Conservation (phyloP, 2,797 vertebrate genomes). For the Falco cherrug region DNA sequence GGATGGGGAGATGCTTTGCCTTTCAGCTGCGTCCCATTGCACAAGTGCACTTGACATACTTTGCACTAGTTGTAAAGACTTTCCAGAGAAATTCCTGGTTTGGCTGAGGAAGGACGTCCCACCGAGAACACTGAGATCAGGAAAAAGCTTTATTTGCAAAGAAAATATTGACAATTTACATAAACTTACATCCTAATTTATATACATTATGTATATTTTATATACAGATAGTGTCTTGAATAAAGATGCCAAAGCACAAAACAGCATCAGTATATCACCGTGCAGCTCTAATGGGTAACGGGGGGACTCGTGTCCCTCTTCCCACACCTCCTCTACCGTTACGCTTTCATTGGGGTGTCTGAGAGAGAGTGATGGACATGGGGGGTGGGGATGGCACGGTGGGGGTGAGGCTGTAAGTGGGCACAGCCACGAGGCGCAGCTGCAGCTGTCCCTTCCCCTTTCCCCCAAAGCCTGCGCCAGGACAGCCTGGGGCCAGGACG, state of each 20-base stretch:
- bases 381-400: neutral
- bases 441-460: neutral
- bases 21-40: neutral
- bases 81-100: neutral
- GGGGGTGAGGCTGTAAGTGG: neutral
- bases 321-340: neutral
- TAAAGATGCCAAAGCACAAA: conserved; percentile 23
- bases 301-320: neutral
- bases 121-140: neutral
- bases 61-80: neutral
- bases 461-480: neutral
- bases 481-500: neutral
- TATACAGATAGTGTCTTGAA: conserved; percentile 69
- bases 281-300: neutral
- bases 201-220: conserved; percentile 79
- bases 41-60: neutral
- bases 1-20: neutral
- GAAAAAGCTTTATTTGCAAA: conserved; percentile 72
- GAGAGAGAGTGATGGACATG: neutral
- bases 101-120: neutral
- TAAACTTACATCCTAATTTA: conserved; percentile 79
- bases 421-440: neutral
- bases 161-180: conserved; percentile 75
- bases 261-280: neutral
- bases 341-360: fast-evolving